These are phyloP conservation scores for Oncorhynchus gorbuscha DNA, from an alignment of 2,113 vertebrate species.

Conservation along the genomic window DNA sequence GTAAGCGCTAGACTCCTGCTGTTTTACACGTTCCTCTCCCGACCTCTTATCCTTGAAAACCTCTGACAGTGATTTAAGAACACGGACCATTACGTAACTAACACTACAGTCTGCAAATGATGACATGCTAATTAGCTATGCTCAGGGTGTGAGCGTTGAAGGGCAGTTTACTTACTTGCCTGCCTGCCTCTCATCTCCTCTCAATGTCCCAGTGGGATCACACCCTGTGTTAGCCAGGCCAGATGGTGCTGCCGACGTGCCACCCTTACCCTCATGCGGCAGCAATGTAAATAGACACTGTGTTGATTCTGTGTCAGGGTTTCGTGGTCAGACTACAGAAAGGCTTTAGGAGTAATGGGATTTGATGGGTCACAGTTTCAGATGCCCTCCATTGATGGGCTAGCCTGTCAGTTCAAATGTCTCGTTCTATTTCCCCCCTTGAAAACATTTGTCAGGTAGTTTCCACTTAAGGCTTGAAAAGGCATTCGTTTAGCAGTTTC, in stretches of 20 bases:
- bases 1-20: no score
- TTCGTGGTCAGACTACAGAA: no score
- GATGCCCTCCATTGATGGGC: no score
- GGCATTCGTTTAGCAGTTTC: no score
- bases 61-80: background rate
- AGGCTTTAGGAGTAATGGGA: no score
- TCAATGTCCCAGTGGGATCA: constrained; percentile 7
- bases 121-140: constrained; percentile 23
- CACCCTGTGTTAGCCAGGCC: constrained; percentile 11
- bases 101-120: constrained; percentile 10
- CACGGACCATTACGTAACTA: constrained; percentile 7
- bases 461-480: no score
- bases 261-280: background rate
- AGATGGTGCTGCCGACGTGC: constrained; percentile 14
- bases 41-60: background rate
- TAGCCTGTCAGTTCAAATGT: no score
- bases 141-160: constrained; percentile 7
- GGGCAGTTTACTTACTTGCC: constrained; percentile 2
- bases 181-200: background rate
- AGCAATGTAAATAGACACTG: no score
- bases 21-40: background rate
- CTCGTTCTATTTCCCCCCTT: no score
- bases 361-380: no score
- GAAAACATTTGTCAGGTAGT: no score
- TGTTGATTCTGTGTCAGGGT: no score